A percentile compares a stretch with the other conserved stretches of the same genome.
Evolutionary conservation across 2,113 vertebrate genomes (phyloP).

Genomic region (Vulpes vulpes): DNA sequence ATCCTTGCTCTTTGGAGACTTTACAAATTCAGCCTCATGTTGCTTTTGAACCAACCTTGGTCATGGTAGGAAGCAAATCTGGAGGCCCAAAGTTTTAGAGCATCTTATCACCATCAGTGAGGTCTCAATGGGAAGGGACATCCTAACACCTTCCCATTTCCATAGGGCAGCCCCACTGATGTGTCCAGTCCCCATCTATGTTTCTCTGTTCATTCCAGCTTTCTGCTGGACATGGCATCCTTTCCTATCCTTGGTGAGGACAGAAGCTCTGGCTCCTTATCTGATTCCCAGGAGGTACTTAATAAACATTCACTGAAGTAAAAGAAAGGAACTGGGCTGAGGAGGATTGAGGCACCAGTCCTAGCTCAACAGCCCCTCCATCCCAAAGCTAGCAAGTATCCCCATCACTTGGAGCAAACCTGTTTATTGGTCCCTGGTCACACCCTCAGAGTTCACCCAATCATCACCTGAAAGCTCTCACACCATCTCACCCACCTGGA

Average conservation of each 20-base stretch:
- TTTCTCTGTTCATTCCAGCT: neutral
- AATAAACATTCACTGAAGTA: neutral
- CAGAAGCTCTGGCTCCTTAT: neutral
- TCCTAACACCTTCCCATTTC: neutral
- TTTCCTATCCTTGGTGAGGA: neutral
- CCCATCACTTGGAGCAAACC: neutral
- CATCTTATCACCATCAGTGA: neutral
- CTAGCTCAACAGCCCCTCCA: neutral
- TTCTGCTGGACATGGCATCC: neutral
- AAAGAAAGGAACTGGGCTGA: neutral
- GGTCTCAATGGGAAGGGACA: rapidly evolving
- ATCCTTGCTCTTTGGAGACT: neutral
- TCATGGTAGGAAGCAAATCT: neutral
- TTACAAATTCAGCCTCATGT: rapidly evolving
- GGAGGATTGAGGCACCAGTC: neutral
- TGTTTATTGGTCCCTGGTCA: neutral
- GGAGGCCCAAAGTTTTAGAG: neutral
- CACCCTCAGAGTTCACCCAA: neutral
- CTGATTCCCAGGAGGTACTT: neutral
- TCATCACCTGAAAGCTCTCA: neutral
- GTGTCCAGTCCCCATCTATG: neutral
- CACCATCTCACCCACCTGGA: neutral
- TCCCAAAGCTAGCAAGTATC: neutral
- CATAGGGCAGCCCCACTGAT: rapidly evolving
- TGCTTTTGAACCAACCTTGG: neutral